Evolutionary conservation across 2,797 vertebrate species (phyloP).

Genomic region (Hipposideros larvatus): DNA sequence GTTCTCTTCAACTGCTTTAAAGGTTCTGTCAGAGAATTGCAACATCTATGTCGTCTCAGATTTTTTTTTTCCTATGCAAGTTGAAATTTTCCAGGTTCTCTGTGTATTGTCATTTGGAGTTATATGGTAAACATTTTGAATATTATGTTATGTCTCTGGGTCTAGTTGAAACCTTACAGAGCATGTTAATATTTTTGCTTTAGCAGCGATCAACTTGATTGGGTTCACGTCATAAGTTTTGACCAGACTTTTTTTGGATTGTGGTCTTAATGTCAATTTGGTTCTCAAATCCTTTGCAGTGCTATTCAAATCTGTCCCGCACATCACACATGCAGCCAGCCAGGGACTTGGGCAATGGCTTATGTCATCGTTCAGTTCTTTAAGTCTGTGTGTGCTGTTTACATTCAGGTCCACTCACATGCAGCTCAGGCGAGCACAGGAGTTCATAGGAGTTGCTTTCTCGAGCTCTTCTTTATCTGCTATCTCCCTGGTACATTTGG

Average conservation of each 20-base stretch:
- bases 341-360: neutral
- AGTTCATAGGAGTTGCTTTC: neutral
- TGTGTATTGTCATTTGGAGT: neutral
- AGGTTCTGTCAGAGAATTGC: neutral
- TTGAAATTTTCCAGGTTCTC: neutral
- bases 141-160: neutral
- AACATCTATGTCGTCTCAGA: neutral
- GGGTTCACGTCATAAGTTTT: neutral
- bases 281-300: neutral
- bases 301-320: neutral
- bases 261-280: neutral
- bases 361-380: neutral
- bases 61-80: neutral
- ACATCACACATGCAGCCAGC: neutral
- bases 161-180: neutral
- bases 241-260: conserved; percentile 3
- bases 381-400: neutral
- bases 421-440: neutral
- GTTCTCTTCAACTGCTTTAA: neutral
- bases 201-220: neutral
- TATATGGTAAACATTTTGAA: neutral
- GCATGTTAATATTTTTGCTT: neutral
- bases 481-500: neutral
- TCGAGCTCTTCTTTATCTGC: neutral
- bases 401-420: neutral